These are phyloP conservation scores for Cryptomyrus ogoouensis DNA, from an alignment of 2,113 vertebrate species.

Conservation along the genomic window DNA sequence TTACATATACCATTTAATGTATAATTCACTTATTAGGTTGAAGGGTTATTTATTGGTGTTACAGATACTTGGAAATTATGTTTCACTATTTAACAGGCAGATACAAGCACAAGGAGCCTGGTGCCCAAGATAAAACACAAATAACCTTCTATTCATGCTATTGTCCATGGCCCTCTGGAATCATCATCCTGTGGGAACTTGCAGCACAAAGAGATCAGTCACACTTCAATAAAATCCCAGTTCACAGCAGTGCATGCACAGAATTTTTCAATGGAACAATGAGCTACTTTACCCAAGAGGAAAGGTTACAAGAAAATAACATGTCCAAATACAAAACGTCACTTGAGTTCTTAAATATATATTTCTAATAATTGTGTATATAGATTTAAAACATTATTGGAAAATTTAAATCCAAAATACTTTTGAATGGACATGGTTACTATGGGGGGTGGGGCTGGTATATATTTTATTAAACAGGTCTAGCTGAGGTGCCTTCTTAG, in stretches of 20 bases:
- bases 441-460: neutral
- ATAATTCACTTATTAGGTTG: neutral
- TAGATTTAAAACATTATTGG: neutral
- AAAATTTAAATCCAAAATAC: neutral
- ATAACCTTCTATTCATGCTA: neutral
- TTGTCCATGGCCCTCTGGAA: constrained; percentile 19
- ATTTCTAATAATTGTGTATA: neutral
- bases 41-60: neutral
- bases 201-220: constrained; percentile 40
- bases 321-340: neutral
- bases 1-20: neutral
- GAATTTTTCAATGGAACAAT: constrained; percentile 22
- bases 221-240: constrained; percentile 22
- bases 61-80: neutral
- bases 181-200: constrained; percentile 33
- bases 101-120: neutral
- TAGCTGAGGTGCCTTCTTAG: neutral
- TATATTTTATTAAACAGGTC: neutral
- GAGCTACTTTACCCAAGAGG: neutral
- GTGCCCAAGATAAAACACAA: neutral
- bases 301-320: neutral
- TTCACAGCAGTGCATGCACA: constrained; percentile 24
- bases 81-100: neutral
- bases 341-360: neutral
- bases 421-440: neutral